Evolutionary conservation across 2,888 invertebrate species (phyloP).

Genomic region (Ochlodes sylvanus): DNA sequence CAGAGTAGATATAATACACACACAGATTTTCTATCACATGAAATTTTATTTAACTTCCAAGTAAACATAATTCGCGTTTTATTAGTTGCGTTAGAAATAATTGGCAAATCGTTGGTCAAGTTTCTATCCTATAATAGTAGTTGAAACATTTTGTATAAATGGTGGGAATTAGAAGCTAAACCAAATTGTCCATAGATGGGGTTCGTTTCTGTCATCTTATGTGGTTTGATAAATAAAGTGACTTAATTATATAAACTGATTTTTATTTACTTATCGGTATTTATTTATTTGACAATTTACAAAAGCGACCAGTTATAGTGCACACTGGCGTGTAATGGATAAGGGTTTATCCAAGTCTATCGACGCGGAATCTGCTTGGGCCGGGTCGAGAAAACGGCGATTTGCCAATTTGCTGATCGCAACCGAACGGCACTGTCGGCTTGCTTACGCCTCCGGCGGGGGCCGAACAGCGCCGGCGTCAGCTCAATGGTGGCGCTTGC

Average conservation of each 20-base stretch:
- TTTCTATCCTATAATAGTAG: conserved; percentile 23
- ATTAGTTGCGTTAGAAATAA: conserved; percentile 4
- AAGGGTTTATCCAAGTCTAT: too few relatives aligned
- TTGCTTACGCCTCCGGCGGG: too few relatives aligned
- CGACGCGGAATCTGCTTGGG: too few relatives aligned
- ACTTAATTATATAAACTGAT: conserved; percentile 65
- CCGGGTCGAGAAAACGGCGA: too few relatives aligned
- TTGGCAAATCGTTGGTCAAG: conserved; percentile 27
- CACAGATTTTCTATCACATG: not conserved
- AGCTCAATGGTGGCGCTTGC: too few relatives aligned
- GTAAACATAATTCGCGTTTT: not conserved
- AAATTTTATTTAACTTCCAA: not conserved
- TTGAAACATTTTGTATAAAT: conserved; percentile 31
- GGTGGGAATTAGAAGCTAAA: conserved; percentile 17
- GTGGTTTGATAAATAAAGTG: conserved; percentile 83
- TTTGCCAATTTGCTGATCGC: too few relatives aligned
- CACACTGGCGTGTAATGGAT: too few relatives aligned
- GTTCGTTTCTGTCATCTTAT: conserved; percentile 75
- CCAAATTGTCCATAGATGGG: conserved; percentile 76
- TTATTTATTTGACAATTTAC: too few relatives aligned
- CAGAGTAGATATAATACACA: not conserved
- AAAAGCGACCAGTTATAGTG: too few relatives aligned
- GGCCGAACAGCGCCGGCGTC: too few relatives aligned
- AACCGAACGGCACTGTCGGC: too few relatives aligned
- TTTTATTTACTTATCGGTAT: conserved; percentile 41